A percentile compares a stretch with the other conserved stretches of the same genome.
Conservation (phyloP, 2,888 invertebrate species). For the Oscheius sp. region DNA sequence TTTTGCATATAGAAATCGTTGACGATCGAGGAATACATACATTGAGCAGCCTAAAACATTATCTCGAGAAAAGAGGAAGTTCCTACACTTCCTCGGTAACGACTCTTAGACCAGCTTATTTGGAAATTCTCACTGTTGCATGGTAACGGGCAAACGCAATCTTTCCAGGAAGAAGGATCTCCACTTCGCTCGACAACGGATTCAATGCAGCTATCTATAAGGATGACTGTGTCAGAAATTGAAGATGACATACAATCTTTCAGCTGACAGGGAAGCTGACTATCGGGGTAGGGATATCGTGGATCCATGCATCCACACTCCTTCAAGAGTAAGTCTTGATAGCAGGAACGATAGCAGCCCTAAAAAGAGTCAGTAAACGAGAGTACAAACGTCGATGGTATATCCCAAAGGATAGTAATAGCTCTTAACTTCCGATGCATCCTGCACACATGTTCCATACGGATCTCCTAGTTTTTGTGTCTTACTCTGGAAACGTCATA, state of each 20-base stretch:
- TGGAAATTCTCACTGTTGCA: constrained; percentile 47
- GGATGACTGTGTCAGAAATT: constrained; percentile 25
- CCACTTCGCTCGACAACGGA: constrained; percentile 42
- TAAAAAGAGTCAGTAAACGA: constrained; percentile 1
- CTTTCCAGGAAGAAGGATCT: constrained; percentile 51
- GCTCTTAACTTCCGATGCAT: constrained; percentile 43
- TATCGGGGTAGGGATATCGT: constrained; percentile 44
- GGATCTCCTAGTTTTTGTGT: constrained; percentile 47
- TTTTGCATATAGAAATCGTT: neutral
- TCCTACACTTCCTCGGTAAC: no score
- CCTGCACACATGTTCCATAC: constrained; percentile 50
- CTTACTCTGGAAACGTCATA: constrained; percentile 30
- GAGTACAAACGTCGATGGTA: constrained; percentile 45
- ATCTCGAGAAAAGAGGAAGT: no score
- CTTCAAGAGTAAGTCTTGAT: constrained; percentile 45
- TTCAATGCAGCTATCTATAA: constrained; percentile 38
- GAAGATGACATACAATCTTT: constrained; percentile 28
- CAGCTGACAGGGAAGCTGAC: constrained; percentile 37
- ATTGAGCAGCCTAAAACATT: no score
- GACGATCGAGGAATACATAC: no score
- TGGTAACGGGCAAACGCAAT: constrained; percentile 52
- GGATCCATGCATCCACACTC: constrained; percentile 58
- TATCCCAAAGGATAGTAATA: constrained; percentile 57
- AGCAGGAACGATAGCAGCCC: constrained; percentile 59
- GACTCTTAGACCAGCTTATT: constrained; percentile 40